Conservation (phyloP, 2,888 invertebrate genomes). For the Mesorhabditis belari region DNA sequence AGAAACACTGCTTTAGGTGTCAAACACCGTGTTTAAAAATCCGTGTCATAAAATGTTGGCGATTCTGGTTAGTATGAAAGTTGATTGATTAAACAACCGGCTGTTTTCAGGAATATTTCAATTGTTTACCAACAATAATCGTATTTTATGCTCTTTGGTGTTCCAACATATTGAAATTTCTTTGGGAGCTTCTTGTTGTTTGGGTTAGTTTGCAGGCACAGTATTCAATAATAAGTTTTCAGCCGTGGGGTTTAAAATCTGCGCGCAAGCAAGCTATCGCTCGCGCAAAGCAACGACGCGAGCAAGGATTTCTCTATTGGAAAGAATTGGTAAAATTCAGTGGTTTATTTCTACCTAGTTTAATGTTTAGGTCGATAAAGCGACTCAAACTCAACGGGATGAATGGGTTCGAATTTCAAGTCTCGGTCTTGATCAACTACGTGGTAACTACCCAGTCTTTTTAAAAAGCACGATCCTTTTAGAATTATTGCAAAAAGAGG, state of each 20-base stretch:
- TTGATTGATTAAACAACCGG: too few species aligned
- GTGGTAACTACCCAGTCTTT: background rate
- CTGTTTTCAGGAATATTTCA: too few species aligned
- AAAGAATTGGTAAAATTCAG: background rate
- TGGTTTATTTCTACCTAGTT: background rate
- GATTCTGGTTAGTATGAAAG: too few species aligned
- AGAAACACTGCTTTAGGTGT: too few species aligned
- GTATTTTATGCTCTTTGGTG: background rate
- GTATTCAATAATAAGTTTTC: background rate
- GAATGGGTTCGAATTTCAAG: background rate
- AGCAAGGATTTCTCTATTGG: conserved; percentile 6
- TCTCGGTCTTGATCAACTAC: background rate
- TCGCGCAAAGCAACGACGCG: conserved; percentile 8
- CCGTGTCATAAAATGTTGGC: too few species aligned
- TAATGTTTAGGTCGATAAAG: background rate
- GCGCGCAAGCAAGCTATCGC: conserved; percentile 13
- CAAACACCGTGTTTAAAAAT: too few species aligned
- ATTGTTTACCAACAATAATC: background rate
- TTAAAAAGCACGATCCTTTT: conserved; percentile 6
- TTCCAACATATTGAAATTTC: background rate
- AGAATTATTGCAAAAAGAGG: conserved; percentile 40
- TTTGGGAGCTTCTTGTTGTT: background rate
- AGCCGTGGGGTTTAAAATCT: conserved; percentile 20
- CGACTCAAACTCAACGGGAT: conserved; percentile 3
- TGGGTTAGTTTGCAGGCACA: background rate